These are phyloP conservation scores for Eulemur rufifrons DNA, from an alignment of 2,113 vertebrate species.

Conservation along the genomic window DNA sequence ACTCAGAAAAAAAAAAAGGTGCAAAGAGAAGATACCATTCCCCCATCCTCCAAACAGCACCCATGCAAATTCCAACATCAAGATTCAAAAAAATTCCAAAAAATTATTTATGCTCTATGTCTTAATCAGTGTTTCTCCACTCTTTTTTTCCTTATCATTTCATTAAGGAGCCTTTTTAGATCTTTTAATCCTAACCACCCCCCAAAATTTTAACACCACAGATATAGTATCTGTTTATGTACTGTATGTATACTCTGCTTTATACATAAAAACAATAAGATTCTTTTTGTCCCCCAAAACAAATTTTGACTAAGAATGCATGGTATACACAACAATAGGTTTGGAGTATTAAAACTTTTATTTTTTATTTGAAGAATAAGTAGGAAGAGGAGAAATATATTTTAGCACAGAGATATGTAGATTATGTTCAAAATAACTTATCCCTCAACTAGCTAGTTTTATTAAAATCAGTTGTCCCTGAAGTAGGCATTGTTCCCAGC, in stretches of 20 bases:
- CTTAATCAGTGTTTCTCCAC: not conserved
- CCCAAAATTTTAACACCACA: not conserved
- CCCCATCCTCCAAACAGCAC: not conserved
- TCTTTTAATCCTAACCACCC: not conserved
- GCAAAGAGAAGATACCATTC: not conserved
- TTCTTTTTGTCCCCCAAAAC: not conserved
- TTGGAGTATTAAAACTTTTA: not conserved
- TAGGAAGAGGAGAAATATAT: not conserved
- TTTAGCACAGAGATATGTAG: not conserved
- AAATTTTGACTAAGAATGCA: not conserved
- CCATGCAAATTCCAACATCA: not conserved
- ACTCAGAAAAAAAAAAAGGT: no score
- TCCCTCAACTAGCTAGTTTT: not conserved
- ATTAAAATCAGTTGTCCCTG: not conserved
- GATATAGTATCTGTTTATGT: not conserved
- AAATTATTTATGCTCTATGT: not conserved
- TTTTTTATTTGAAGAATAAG: not conserved
- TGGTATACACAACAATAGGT: not conserved
- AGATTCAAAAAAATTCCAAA: not conserved
- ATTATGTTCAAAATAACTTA: slow-evolving; percentile 25
- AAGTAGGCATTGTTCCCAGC: not conserved
- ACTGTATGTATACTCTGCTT: not conserved
- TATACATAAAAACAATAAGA: not conserved
- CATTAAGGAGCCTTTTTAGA: not conserved
- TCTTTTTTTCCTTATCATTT: not conserved